phyloP scores from a whole-genome alignment of 2,888 invertebrate species.

The Tipula helvola region DNA sequence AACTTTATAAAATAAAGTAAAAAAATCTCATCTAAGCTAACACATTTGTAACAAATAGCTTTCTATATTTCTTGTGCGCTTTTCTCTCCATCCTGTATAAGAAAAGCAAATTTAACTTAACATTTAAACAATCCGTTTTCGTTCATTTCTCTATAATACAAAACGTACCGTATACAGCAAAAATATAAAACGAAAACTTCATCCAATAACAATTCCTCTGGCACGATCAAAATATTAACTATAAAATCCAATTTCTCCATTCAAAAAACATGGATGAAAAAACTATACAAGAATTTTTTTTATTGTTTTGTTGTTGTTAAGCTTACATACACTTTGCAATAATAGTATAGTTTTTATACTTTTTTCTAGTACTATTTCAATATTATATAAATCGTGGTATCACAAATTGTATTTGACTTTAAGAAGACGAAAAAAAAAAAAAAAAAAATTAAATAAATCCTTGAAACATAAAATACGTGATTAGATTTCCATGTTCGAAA shows the following conservation, averaged over 20 bases:
- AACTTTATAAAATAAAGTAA: not conserved
- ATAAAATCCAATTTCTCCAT: not conserved
- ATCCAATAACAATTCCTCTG: not conserved
- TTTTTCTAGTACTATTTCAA: not conserved
- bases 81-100: not conserved
- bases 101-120: not conserved
- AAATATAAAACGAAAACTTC: not conserved
- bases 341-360: not conserved
- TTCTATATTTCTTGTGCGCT: not conserved
- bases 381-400: constrained; percentile 4
- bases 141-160: not conserved
- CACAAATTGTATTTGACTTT: not conserved
- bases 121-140: not conserved
- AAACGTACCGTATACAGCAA: not conserved
- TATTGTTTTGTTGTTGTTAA: not conserved
- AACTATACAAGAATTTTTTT: not conserved
- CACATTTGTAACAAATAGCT: not conserved
- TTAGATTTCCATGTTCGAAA: not conserved
- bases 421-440: not conserved
- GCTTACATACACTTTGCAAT: not conserved
- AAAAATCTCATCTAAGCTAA: not conserved
- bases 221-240: constrained; percentile 4
- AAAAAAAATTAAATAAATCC: not conserved
- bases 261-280: not conserved
- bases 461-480: not conserved